Evolutionary conservation across 2,113 vertebrate genomes (phyloP).

Genomic region (Neotoma lepida): DNA sequence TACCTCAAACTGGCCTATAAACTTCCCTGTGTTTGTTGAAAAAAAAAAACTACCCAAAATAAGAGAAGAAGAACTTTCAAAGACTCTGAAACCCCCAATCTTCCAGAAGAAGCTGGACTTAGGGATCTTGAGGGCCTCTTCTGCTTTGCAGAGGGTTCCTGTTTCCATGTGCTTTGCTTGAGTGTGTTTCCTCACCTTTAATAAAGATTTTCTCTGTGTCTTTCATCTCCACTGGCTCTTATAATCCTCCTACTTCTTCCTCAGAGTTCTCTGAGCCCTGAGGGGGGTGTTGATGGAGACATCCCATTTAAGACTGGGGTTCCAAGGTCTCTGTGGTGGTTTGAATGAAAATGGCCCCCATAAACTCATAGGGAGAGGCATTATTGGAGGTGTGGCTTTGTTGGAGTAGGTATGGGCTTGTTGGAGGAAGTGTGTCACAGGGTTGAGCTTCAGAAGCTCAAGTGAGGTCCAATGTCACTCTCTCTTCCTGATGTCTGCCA

Average conservation of each 20-base stretch:
- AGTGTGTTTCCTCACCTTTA: not conserved
- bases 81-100: too few relatives aligned
- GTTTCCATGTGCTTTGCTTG: not conserved
- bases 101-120: not conserved
- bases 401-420: not conserved
- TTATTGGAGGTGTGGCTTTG: not conserved
- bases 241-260: not conserved
- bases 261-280: not conserved
- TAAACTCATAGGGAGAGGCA: not conserved
- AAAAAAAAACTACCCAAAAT: too few relatives aligned
- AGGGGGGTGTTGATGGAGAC: not conserved
- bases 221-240: too few relatives aligned
- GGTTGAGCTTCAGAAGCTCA: not conserved
- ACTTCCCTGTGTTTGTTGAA: too few relatives aligned
- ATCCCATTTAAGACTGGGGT: not conserved
- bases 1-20: too few relatives aligned
- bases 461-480: not conserved
- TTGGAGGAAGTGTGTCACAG: not conserved
- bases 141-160: not conserved
- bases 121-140: not conserved
- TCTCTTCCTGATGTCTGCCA: not conserved
- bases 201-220: not conserved
- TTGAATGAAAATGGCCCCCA: not conserved
- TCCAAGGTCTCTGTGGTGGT: not conserved
- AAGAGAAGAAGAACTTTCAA: too few relatives aligned